Percentiles rank a stretch among this genome's conserved stretches.
Evolutionary conservation across 2,888 invertebrate species (phyloP).

Genomic region (Cerastis leucographa): DNA sequence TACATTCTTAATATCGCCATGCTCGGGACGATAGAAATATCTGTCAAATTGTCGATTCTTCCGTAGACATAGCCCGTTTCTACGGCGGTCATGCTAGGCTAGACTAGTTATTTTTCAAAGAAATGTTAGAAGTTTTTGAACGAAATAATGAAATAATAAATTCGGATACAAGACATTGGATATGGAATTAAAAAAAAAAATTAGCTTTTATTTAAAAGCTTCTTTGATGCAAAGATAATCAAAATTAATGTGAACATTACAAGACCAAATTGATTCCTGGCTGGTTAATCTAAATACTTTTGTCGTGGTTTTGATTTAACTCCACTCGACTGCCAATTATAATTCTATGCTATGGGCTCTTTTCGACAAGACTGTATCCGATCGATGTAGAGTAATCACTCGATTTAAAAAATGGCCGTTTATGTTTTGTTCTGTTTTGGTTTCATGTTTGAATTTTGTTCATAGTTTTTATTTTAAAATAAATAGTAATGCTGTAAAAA

Average conservation of each 20-base stretch:
- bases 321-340: not conserved
- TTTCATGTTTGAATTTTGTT: slow-evolving; percentile 53
- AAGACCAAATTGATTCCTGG: not conserved
- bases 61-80: no score
- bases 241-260: not conserved
- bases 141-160: slow-evolving; percentile 14
- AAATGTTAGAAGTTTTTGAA: not conserved
- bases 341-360: not conserved
- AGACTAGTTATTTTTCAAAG: not conserved
- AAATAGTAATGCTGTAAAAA: slow-evolving; percentile 15
- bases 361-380: slow-evolving; percentile 14
- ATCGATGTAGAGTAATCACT: not conserved
- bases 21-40: no score
- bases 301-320: not conserved
- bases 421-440: slow-evolving; percentile 66
- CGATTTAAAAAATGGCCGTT: slow-evolving; percentile 74
- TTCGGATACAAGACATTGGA: slow-evolving; percentile 23
- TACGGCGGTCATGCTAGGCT: no score
- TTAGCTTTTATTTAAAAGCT: not conserved
- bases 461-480: slow-evolving; percentile 35
- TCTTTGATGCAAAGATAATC: not conserved
- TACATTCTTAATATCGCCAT: no score
- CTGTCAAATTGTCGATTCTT: no score
- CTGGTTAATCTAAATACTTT: not conserved
- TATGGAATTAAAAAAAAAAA: not conserved